These are phyloP conservation scores for Pseudochromis fuscus DNA, from an alignment of 2,797 vertebrate genomes.

Conservation along the genomic window DNA sequence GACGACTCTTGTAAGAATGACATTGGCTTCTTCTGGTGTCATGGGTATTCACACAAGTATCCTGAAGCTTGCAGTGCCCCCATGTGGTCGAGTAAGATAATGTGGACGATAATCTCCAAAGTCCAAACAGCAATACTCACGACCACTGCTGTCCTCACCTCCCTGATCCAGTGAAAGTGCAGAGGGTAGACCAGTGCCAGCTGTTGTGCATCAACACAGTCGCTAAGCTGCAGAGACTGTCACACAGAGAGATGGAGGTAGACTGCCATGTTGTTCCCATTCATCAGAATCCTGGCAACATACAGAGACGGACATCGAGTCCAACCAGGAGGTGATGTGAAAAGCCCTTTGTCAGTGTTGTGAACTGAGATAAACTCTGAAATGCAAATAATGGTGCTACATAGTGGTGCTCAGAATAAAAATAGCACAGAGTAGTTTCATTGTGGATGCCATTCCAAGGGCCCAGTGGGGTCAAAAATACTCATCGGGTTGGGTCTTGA, in stretches of 20 bases:
- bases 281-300: conserved; percentile 62
- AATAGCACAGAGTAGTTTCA: too few species aligned
- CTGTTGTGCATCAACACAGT: conserved; percentile 74
- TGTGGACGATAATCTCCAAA: conserved; percentile 53
- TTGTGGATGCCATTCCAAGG: too few species aligned
- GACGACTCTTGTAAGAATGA: conserved; percentile 20
- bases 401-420: too few species aligned
- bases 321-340: too few species aligned
- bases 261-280: conserved; percentile 58
- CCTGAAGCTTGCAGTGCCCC: conserved; percentile 26
- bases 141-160: conserved; percentile 44
- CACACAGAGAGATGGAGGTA: conserved; percentile 65
- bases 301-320: conserved; percentile 76
- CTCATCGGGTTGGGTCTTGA: too few species aligned
- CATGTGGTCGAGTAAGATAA: conserved; percentile 60
- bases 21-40: not conserved
- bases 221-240: conserved; percentile 49
- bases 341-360: too few species aligned
- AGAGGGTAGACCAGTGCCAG: conserved; percentile 71
- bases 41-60: conserved; percentile 38
- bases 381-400: conserved; percentile 46
- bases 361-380: not conserved
- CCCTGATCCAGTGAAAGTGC: conserved; percentile 52
- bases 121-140: conserved; percentile 63
- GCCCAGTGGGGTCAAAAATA: too few species aligned